These are phyloP conservation scores for Heterotilapia buettikoferi DNA, from an alignment of 2,113 vertebrate genomes.

Conservation along the genomic window DNA sequence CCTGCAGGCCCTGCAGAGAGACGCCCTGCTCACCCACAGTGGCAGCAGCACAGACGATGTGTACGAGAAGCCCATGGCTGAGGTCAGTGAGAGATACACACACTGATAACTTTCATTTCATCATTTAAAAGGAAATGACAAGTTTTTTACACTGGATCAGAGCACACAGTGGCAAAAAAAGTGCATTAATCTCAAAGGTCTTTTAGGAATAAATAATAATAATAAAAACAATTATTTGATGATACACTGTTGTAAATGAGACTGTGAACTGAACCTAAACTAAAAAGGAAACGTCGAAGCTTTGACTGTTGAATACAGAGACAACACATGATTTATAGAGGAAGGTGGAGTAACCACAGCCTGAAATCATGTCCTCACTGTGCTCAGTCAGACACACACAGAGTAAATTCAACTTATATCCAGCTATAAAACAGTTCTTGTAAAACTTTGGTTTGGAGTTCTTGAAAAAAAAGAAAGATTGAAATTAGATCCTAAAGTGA, in stretches of 20 bases:
- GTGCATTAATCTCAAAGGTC: background rate
- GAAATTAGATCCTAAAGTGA: background rate
- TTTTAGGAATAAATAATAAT: background rate
- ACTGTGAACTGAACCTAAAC: background rate
- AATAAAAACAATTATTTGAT: background rate
- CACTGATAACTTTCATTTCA: background rate
- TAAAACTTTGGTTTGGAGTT: background rate
- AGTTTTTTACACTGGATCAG: background rate
- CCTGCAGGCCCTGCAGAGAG: slow-evolving; percentile 86
- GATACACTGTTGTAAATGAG: background rate
- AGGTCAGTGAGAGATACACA: slow-evolving; percentile 72
- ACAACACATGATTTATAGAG: background rate
- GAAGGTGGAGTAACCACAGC: background rate
- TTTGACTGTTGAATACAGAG: background rate
- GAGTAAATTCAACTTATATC: background rate
- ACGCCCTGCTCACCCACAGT: slow-evolving; percentile 73
- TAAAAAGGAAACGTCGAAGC: background rate
- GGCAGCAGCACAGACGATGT: slow-evolving; percentile 78
- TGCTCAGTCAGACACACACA: background rate
- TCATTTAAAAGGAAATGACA: background rate
- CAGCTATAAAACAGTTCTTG: background rate
- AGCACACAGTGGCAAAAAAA: background rate
- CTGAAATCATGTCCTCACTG: background rate
- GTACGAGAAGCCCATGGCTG: slow-evolving; percentile 89
- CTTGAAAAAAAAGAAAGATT: background rate